Base-by-base conservation (phyloP, 2,797 vertebrate species). In the Trachurus trachurus region DNA sequence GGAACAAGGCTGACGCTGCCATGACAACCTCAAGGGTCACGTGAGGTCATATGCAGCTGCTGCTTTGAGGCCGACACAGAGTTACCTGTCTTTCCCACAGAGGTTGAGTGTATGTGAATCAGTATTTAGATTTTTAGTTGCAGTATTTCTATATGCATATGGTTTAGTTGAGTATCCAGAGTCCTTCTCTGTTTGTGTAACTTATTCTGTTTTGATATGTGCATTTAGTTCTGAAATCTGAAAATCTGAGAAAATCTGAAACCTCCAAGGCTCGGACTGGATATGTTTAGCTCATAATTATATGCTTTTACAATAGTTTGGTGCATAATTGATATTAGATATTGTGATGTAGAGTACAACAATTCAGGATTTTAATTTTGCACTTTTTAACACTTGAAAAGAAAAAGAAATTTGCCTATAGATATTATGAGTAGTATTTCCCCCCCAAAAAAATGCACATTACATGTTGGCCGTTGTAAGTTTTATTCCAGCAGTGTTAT, bases 11-110 rank as follows among this genome's bases (percentile, higher is more conserved):
- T 69, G 34, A 57, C 1, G 64, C 76, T 87, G 74, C 87, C 83
- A 88, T 89, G 84, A 87, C 86, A 88, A 90, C 84, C 52, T 74
- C 21, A 34, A 19, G 74, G 87, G 78, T 89, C 87, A 84, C 56
- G 61, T 70, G 80, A 84, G 86, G 87, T 90, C 83, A 91, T 50
- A 73, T 0, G 16, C 37, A 72, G 83, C 71, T 50, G 65, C 63
- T 80, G 62, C 74, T 76, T 26, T 49, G 57, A 83, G 37, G 15
- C 73, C 49, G 52, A 78, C 65, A 64, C 63, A 26, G 47, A 54
- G 42, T 85, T 70, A 71, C 76, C 52, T 56, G 44, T 53, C 65
- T 70, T 22, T 42, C 26, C 26, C 29, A 42, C 39, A 34, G 37
- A 31, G 68, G 50, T 5, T 59, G 66, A 74, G 62, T 58, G 39